These are phyloP conservation scores for Hippopotamyrus pictus DNA, from an alignment of 2,797 vertebrate species.

Conservation along the genomic window DNA sequence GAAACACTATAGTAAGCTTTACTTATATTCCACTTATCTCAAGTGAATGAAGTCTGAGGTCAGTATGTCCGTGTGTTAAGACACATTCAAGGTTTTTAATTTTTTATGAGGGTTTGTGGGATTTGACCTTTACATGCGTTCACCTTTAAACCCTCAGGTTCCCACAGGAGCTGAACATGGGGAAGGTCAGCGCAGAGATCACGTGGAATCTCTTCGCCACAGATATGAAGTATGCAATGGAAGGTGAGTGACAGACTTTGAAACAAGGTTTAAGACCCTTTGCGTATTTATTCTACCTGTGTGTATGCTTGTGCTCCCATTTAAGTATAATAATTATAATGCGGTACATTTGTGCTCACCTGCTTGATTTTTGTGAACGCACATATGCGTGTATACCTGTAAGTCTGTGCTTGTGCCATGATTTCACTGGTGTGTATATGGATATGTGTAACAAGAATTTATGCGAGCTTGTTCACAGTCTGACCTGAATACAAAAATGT, in stretches of 20 bases:
- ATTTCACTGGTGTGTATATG: not conserved
- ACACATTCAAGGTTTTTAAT: not conserved
- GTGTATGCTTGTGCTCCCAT: constrained; percentile 26
- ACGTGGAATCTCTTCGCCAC: constrained; percentile 88
- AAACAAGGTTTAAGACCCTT: not conserved
- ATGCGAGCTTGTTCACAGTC: not conserved
- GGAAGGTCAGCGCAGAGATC: constrained; percentile 86
- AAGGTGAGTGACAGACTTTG: constrained; percentile 71
- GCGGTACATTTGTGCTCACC: not conserved
- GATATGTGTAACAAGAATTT: not conserved
- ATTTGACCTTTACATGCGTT: not conserved
- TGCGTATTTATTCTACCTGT: not conserved
- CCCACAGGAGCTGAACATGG: constrained; percentile 91
- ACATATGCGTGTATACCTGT: not conserved
- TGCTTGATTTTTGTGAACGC: not conserved
- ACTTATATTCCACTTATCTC: not conserved
- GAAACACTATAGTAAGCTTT: constrained; percentile 15
- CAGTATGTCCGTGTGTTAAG: constrained; percentile 32
- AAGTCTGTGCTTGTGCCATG: not conserved
- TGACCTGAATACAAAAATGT: not conserved
- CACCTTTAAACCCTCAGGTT: constrained; percentile 68
- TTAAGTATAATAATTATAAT: not conserved
- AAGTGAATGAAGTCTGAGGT: not conserved
- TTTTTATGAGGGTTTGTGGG: not conserved
- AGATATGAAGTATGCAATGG: constrained; percentile 97